Percentiles rank a stretch among this genome's conserved stretches.
phyloP scores from a whole-genome alignment of 1,140 invertebrate genomes.

The Campoletis sonorensis region DNA sequence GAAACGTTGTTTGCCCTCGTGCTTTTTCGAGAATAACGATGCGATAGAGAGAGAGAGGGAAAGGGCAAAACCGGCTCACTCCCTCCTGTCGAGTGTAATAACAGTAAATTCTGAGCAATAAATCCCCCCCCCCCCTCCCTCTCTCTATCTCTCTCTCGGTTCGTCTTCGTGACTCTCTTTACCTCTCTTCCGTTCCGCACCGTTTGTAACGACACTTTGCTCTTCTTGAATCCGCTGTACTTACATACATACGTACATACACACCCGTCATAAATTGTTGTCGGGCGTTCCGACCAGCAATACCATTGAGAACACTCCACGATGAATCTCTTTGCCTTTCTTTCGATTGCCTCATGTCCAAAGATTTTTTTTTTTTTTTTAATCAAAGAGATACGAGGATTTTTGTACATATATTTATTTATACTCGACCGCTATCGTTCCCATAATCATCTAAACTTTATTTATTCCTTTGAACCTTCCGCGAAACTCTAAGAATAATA shows the following conservation, averaged over 20 bases:
- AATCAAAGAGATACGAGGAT: neutral
- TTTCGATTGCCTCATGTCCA: constrained; percentile 31
- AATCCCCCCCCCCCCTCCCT: constrained; percentile 64
- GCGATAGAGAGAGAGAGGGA: constrained; percentile 57
- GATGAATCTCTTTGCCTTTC: constrained; percentile 25
- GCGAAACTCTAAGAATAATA: neutral
- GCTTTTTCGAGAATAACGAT: neutral
- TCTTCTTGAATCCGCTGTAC: constrained; percentile 12
- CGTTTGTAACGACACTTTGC: constrained; percentile 39
- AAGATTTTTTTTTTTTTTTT: neutral
- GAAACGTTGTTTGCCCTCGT: constrained; percentile 2
- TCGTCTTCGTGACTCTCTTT: neutral
- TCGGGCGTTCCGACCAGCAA: neutral
- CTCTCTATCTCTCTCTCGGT: constrained; percentile 50
- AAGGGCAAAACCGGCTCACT: constrained; percentile 51
- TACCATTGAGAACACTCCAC: constrained; percentile 5
- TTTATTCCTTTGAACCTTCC: neutral
- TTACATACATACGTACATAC: constrained; percentile 4
- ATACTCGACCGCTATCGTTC: too few relatives aligned
- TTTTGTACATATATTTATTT: too few relatives aligned
- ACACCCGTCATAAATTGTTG: constrained; percentile 41
- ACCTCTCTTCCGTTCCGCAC: constrained; percentile 27
- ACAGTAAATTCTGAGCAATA: constrained; percentile 75
- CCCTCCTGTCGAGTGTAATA: constrained; percentile 67
- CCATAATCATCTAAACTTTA: neutral